Percentiles rank a stretch among this genome's conserved stretches.
These are phyloP conservation scores for Pygmarrhopalites habei DNA, from an alignment of 1,140 invertebrate genomes.

Conservation along the genomic window DNA sequence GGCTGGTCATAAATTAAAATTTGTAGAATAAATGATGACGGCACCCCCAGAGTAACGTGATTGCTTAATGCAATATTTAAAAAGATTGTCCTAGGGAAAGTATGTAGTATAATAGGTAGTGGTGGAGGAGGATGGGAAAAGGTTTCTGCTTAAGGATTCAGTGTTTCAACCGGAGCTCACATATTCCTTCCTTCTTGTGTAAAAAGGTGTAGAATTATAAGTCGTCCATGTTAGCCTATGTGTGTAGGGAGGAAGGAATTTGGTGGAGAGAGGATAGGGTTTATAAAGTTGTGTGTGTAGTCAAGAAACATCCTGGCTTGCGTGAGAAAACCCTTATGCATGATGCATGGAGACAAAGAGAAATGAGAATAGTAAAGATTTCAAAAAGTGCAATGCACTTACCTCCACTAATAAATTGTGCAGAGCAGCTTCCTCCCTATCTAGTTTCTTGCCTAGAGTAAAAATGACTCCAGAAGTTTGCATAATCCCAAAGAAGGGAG, in stretches of 20 bases:
- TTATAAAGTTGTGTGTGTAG: not conserved
- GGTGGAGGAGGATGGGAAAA: no score
- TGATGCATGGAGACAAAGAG: conserved; percentile 25
- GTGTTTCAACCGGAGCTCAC: no score
- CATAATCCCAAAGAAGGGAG: conserved; percentile 81
- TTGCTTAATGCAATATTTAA: no score
- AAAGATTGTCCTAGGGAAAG: no score
- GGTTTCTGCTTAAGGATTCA: no score
- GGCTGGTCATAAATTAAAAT: conserved; percentile 7
- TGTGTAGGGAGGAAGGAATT: not conserved
- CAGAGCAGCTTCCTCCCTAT: conserved; percentile 70
- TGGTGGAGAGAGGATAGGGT: not conserved
- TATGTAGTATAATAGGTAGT: no score
- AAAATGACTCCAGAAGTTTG: conserved; percentile 77
- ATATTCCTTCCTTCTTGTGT: no score
- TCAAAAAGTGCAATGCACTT: conserved; percentile 46
- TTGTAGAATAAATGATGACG: no score
- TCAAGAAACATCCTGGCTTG: not conserved
- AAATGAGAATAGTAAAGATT: not conserved
- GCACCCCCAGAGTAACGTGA: no score
- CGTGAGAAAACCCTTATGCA: no score
- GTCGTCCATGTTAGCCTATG: not conserved
- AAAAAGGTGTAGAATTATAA: no score
- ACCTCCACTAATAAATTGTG: conserved; percentile 79
- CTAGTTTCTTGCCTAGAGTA: conserved; percentile 74